Base-by-base conservation (phyloP, 2,888 invertebrate genomes). In the Asteroscopus sphinx region DNA sequence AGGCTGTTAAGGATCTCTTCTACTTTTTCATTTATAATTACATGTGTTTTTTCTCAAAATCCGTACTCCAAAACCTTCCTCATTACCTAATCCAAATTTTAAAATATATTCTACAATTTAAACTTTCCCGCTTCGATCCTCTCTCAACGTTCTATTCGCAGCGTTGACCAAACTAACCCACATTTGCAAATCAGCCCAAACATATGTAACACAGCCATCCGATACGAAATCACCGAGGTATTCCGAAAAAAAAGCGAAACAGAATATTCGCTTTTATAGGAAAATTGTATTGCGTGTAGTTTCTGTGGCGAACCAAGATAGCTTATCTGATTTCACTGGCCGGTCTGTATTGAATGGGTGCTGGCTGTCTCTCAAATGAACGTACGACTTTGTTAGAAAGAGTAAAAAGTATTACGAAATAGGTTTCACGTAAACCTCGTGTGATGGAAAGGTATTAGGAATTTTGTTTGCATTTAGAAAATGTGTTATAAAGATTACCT, bases 281-380 rank as follows among this genome's bases (percentile, higher is more conserved):
- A 58, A 69, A 73, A 76, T 66, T 62, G 73, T 81, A 77, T 78
- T 74, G 75, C 79, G 76, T 77, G 79, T 77, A 66, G 66, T 69
- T 73, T 68, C 65, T 61, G 63, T 45, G 63, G 55, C 47, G 49
- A 52, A 21, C 45, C 40, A 36, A 64, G 77, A 76, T 76, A 70
- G 73, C 70, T 74, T 80, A 83, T 83, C 82, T 73, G 80, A 83
- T 83, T 62, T 57, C 13, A 48, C 44, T 79, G 76, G 73, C 64
- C 63, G 73, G 65, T 73, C 63, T 47, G 68, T 73, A 81, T 83
- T 81, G 77, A 79, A 83, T 74, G 70, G 76, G 54, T 53, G 62
- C 68, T 66, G 68, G 73, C 73, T 79, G 76, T 79, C 68, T 77
- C 59, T 72, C 59, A 77, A 75, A 71, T 65, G 73, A 69, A 76